A percentile compares a stretch with the other conserved stretches of the same genome.
phyloP scores from a whole-genome alignment of 2,113 vertebrate genomes.

The Sebastes schlegelii region DNA sequence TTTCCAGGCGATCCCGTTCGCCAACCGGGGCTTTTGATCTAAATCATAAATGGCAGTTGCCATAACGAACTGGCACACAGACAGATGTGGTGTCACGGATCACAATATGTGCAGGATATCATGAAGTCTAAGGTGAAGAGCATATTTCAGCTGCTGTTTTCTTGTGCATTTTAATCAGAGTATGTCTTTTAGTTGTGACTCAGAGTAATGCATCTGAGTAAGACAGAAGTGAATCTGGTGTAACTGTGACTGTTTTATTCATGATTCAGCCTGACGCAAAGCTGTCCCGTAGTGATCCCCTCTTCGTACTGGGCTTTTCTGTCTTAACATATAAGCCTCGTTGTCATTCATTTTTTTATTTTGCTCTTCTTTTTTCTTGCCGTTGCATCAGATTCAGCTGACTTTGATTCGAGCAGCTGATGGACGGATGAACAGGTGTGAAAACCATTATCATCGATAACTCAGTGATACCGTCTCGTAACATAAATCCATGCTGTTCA shows the following conservation, averaged over 20 bases:
- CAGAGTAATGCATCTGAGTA: neutral
- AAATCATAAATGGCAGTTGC: constrained; percentile 57
- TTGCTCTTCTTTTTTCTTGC: neutral
- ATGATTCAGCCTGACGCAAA: constrained; percentile 4
- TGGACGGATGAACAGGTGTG: neutral
- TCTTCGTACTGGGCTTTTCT: neutral
- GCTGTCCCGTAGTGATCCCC: neutral
- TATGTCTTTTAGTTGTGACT: neutral
- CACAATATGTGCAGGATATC: constrained; percentile 28
- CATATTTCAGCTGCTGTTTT: constrained; percentile 17
- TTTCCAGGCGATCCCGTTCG: constrained; percentile 36
- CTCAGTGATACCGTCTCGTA: neutral
- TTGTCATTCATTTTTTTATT: constrained; percentile 6
- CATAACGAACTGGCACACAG: neutral
- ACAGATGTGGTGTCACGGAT: constrained; percentile 50
- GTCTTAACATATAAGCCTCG: neutral
- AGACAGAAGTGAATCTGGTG: neutral
- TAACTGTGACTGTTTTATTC: neutral
- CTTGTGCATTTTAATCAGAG: constrained; percentile 18
- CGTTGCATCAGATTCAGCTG: constrained; percentile 7
- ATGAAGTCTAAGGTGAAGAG: constrained; percentile 1
- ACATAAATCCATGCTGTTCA: no score
- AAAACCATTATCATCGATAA: neutral
- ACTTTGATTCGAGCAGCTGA: constrained; percentile 3
- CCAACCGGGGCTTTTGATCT: constrained; percentile 54